phyloP scores from a whole-genome alignment of 2,888 invertebrate species.

The Aspidapion aeneum region DNA sequence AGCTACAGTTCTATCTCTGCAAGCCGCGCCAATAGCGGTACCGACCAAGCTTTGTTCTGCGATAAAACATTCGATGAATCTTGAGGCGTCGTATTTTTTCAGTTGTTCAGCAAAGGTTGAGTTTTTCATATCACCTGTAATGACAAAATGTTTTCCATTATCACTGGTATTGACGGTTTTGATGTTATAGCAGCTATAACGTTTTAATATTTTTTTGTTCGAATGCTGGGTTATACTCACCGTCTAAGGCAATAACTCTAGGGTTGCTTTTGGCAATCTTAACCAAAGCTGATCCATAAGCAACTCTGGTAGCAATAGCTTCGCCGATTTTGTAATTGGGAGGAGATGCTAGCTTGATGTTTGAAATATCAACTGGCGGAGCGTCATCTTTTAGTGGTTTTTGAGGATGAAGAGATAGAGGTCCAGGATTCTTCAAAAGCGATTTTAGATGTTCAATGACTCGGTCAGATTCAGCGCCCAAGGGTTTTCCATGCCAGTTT shows the following conservation, averaged over 20 bases:
- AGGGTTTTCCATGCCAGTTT: constrained; percentile 98
- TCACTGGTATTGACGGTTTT: no score
- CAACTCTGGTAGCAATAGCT: constrained; percentile 81
- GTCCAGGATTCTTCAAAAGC: constrained; percentile 64
- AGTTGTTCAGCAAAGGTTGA: constrained; percentile 96
- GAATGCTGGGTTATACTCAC: constrained; percentile 46
- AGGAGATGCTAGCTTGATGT: constrained; percentile 70
- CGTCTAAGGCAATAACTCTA: constrained; percentile 92
- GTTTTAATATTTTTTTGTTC: no score
- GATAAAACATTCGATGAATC: constrained; percentile 97
- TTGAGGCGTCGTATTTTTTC: constrained; percentile 64
- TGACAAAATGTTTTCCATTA: no score
- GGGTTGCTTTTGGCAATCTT: constrained; percentile 74
- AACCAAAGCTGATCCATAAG: constrained; percentile 91
- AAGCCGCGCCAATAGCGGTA: constrained; percentile 92
- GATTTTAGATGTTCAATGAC: constrained; percentile 64
- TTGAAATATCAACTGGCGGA: constrained; percentile 68
- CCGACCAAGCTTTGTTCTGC: constrained; percentile 98
- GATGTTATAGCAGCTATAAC: no score
- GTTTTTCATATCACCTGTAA: constrained; percentile 83
- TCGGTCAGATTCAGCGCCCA: constrained; percentile 76
- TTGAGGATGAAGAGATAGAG: constrained; percentile 58
- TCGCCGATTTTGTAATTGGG: constrained; percentile 81
- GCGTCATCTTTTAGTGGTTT: constrained; percentile 65
- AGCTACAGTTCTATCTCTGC: constrained; percentile 87